Evolutionary conservation across 1,140 invertebrate species (phyloP), one percentile per base, ranked within the genome.

Genomic region (Drosophila chauvacae): DNA sequence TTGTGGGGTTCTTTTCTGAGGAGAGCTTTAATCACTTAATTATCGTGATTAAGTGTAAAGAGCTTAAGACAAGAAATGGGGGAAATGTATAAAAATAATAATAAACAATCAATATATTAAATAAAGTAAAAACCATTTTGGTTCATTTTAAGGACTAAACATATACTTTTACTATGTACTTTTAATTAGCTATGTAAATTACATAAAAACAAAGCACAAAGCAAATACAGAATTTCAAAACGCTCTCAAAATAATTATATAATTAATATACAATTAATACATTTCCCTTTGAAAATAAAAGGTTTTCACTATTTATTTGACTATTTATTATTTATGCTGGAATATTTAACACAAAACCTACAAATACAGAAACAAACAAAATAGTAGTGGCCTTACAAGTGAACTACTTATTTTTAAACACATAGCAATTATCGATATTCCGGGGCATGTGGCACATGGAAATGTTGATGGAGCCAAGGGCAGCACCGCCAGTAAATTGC

Each of bases 401-500:
- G 33, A 28, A 23, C 20, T 71, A 69, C 44, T 70, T 72, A 58
- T 70, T 72, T 70, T 58, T 30, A 41, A 41, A 59, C 68, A 50
- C 48, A 73, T 39, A 47, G 51, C 23, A 60, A 51, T 72, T 72
- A 72, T 72, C 45, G 66, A 72, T 71, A 72, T 72, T 72, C 42
- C 33, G n/a, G 63, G 30, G 26, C 28, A 30, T 44, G 45, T 18
- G 69, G 18, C 44, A 55, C 41, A 39, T 39, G 64, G 35, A 60
- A 50, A 71, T 33, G 37, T 20, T 75, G 57, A 50, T 44, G 35
- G 35, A 28, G 26, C 18, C 39, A 55, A 45, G 33, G 61, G 60
- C 72, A 60, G 58, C 33, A 57, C 68, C 68, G 60, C 44, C 65
- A 76, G 70, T 80, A 86, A 86, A 81, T 86, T 81, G 75, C 78